Percentiles rank a stretch among this genome's conserved stretches.
phyloP scores from a whole-genome alignment of 2,797 vertebrate species.

The Macropus fuliginosus region DNA sequence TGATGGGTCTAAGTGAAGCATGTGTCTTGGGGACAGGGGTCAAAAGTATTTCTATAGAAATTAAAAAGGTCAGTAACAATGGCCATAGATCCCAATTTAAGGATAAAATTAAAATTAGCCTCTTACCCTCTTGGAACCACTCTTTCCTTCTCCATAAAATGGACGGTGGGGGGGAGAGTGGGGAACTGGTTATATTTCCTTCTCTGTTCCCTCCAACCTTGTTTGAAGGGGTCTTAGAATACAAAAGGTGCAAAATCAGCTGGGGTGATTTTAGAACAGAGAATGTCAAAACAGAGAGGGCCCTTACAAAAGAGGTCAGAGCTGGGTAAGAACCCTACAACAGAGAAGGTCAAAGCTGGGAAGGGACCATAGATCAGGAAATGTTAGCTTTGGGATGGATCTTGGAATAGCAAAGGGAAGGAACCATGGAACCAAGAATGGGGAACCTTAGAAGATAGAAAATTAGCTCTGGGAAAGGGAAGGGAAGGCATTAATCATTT shows the following conservation, averaged over 20 bases:
- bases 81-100: background rate
- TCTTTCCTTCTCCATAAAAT: background rate
- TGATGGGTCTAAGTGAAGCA: background rate
- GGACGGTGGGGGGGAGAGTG: background rate
- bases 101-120: background rate
- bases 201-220: background rate
- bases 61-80: background rate
- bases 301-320: background rate
- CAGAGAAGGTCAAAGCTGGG: background rate
- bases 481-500: background rate
- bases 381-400: too few relatives aligned
- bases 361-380: background rate
- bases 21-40: background rate
- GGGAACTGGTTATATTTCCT: background rate
- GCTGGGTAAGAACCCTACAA: background rate
- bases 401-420: background rate
- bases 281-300: too few relatives aligned
- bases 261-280: background rate
- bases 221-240: background rate
- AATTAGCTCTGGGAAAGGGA: background rate
- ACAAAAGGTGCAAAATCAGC: background rate
- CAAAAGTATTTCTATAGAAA: background rate
- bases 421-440: too few relatives aligned
- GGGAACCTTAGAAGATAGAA: background rate
- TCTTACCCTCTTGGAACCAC: background rate